phyloP scores from a whole-genome alignment of 2,888 invertebrate species.

The Ichneumoninae sp. region DNA sequence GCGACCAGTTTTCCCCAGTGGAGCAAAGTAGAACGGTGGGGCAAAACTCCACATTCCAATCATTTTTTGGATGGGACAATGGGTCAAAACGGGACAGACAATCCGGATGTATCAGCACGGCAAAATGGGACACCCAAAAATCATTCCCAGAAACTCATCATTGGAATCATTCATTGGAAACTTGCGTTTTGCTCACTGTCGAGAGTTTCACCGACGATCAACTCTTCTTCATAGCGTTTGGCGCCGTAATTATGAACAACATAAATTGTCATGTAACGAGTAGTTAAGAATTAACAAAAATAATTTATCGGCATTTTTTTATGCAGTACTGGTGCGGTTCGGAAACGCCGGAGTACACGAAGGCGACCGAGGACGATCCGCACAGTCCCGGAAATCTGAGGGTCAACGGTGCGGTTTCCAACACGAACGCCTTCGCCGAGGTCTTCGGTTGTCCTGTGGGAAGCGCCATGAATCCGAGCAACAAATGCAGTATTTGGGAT shows the following conservation, averaged over 20 bases:
- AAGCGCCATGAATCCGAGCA: conserved; percentile 59
- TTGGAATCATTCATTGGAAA: too few relatives aligned
- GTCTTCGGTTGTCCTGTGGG: conserved; percentile 57
- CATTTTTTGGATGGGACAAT: too few relatives aligned
- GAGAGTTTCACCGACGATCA: conserved; percentile 88
- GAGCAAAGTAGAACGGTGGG: too few relatives aligned
- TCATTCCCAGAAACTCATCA: too few relatives aligned
- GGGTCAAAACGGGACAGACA: too few relatives aligned
- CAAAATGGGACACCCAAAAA: too few relatives aligned
- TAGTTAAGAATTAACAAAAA: background rate
- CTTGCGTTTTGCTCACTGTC: too few relatives aligned
- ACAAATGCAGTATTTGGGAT: conserved; percentile 65
- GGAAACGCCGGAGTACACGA: conserved; percentile 8
- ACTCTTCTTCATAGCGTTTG: conserved; percentile 89
- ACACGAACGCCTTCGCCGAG: conserved; percentile 56
- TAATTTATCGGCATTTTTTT: background rate
- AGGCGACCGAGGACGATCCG: background rate
- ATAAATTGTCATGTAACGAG: too few relatives aligned
- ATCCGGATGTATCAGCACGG: too few relatives aligned
- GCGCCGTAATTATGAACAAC: conserved; percentile 40
- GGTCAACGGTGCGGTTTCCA: conserved; percentile 59
- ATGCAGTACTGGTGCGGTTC: conserved; percentile 56
- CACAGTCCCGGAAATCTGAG: conserved; percentile 55
- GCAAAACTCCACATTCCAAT: too few relatives aligned
- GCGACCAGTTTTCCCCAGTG: too few relatives aligned